Evolutionary conservation across 2,888 invertebrate species (phyloP).

Genomic region (Stenotaenia linearis): DNA sequence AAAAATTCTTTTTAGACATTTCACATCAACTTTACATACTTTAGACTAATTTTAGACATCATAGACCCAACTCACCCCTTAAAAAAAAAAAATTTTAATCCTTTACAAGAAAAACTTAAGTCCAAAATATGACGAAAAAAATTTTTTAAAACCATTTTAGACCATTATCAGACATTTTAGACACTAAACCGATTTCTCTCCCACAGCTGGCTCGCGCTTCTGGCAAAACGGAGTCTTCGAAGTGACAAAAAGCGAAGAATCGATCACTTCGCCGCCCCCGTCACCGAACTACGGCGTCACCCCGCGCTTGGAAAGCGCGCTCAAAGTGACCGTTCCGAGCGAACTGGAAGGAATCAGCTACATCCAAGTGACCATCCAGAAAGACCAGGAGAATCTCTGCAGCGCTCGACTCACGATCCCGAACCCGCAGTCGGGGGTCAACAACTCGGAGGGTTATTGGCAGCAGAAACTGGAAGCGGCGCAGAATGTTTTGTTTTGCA

Average conservation of each 20-base stretch:
- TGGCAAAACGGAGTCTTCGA: slow-evolving; percentile 91
- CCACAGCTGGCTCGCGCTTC: slow-evolving; percentile 89
- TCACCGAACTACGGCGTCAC: slow-evolving; percentile 32
- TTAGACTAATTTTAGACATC: no score
- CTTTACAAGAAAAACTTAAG: no score
- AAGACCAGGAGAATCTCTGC: slow-evolving; percentile 86
- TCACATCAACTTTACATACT: no score
- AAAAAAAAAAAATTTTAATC: no score
- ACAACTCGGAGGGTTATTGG: slow-evolving; percentile 68
- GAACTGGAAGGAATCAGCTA: slow-evolving; percentile 94
- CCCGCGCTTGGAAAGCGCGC: slow-evolving; percentile 53
- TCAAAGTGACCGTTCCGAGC: slow-evolving; percentile 86
- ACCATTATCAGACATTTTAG: no score
- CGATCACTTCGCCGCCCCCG: background rate
- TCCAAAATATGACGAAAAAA: no score
- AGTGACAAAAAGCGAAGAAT: slow-evolving; percentile 84
- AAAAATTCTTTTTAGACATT: no score
- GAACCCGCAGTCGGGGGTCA: slow-evolving; percentile 51
- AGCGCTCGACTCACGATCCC: slow-evolving; percentile 69
- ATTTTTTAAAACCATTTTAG: no score
- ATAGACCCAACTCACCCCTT: no score
- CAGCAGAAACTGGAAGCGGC: slow-evolving; percentile 94
- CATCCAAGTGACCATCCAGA: slow-evolving; percentile 90
- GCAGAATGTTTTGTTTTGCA: slow-evolving; percentile 94
- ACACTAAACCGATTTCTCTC: no score